Conservation (phyloP, 2,888 invertebrate species). For the Nemapogon koenigi region DNA sequence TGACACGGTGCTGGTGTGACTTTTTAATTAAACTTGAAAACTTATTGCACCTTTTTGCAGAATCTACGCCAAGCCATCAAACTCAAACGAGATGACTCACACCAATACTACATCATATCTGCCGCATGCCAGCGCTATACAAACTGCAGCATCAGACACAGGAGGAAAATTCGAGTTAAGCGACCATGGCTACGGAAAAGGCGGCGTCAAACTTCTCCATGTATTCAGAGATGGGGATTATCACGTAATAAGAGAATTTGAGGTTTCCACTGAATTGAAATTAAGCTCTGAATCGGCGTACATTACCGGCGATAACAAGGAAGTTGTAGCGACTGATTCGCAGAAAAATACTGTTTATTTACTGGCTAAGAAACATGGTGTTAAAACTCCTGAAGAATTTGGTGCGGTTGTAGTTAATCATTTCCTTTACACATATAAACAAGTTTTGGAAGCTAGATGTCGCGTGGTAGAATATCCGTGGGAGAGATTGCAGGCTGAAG, state of each 20-base stretch:
- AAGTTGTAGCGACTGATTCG: conserved; percentile 82
- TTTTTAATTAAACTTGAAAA: too few species aligned
- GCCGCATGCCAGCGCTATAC: conserved; percentile 21
- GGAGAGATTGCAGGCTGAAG: conserved; percentile 67
- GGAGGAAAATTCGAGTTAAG: conserved; percentile 66
- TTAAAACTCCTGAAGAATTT: conserved; percentile 79
- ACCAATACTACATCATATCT: conserved; percentile 13
- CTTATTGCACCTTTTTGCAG: conserved; percentile 24
- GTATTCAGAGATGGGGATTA: conserved; percentile 70
- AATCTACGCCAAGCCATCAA: conserved; percentile 58
- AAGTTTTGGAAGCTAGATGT: conserved; percentile 73
- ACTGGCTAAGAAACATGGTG: conserved; percentile 78
- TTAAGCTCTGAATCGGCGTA: conserved; percentile 75
- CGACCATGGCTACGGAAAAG: conserved; percentile 77
- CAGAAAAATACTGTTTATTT: conserved; percentile 85
- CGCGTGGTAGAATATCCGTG: conserved; percentile 79
- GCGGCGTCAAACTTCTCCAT: conserved; percentile 75
- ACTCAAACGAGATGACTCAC: conserved; percentile 32
- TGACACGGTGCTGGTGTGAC: too few species aligned
- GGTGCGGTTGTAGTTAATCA: conserved; percentile 76
- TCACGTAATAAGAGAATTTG: conserved; percentile 77
- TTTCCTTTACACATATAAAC: conserved; percentile 77
- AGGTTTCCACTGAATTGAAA: conserved; percentile 74
- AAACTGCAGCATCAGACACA: conserved; percentile 47
- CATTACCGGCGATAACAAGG: conserved; percentile 75